A percentile compares a stretch with the other conserved stretches of the same genome.
phyloP scores from a whole-genome alignment of 2,113 vertebrate species.

The Fukomys damarensis region DNA sequence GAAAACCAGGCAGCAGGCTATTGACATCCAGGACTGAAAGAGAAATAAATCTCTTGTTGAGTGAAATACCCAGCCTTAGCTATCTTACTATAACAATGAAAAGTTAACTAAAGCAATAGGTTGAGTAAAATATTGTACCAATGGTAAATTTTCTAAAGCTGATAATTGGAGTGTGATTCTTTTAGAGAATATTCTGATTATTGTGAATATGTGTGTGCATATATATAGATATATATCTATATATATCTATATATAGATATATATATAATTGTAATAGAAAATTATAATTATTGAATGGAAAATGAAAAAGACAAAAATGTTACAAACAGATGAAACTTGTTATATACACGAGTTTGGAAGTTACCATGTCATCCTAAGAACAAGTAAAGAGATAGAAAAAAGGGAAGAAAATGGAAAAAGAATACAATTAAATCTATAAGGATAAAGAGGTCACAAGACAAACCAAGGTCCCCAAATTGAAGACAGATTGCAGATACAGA shows the following conservation, averaged over 20 bases:
- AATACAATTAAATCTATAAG: background rate
- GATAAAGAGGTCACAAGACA: background rate
- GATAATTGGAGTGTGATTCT: background rate
- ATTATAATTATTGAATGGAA: no score
- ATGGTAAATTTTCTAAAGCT: background rate
- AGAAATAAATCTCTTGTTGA: no score
- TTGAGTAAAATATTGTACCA: background rate
- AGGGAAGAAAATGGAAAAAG: background rate
- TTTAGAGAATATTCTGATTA: background rate
- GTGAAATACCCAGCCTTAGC: background rate
- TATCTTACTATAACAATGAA: background rate
- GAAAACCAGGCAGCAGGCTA: background rate
- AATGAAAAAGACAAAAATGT: background rate
- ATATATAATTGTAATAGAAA: no score
- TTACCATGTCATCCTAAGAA: background rate
- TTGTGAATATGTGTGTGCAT: background rate
- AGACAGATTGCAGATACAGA: background rate
- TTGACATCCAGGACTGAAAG: background rate
- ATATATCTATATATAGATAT: background rate
- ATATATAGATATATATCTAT: background rate
- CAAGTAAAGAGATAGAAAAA: background rate
- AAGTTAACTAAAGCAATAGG: background rate
- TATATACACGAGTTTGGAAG: background rate
- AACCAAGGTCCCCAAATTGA: background rate
- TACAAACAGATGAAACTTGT: background rate